Conservation (phyloP, 2,888 invertebrate genomes). For the Drosophila maculinotata region DNA sequence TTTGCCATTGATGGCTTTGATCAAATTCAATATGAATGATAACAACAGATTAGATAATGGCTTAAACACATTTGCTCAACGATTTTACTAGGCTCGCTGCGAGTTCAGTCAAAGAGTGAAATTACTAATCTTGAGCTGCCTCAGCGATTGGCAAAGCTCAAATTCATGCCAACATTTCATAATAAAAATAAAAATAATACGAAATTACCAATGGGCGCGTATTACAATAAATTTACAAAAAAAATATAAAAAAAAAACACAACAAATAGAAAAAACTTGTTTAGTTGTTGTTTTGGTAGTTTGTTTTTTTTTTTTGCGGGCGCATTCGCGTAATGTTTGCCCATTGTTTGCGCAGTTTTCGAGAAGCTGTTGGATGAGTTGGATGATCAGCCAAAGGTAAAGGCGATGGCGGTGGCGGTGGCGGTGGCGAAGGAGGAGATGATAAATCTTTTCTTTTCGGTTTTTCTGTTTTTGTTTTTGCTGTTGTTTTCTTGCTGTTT, state of each 20-base stretch:
- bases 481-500: constrained; percentile 55
- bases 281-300: constrained; percentile 38
- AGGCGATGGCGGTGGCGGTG: no score
- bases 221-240: constrained; percentile 70
- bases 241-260: constrained; percentile 17
- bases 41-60: constrained; percentile 35
- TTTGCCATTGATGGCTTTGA: constrained; percentile 15
- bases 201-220: constrained; percentile 76
- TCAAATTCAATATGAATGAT: constrained; percentile 32
- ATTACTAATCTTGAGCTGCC: constrained; percentile 49
- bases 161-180: constrained; percentile 61
- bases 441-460: constrained; percentile 54
- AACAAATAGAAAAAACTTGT: constrained; percentile 17
- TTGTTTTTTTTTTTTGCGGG: constrained; percentile 30
- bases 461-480: constrained; percentile 35
- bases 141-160: constrained; percentile 53
- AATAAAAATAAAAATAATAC: constrained; percentile 65
- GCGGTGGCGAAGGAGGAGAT: constrained; percentile 28
- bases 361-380: constrained; percentile 32
- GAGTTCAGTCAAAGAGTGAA: constrained; percentile 28
- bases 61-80: constrained; percentile 35
- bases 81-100: constrained; percentile 37
- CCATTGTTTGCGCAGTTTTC: constrained; percentile 66
- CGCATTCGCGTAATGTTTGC: constrained; percentile 70
- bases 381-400: constrained; percentile 27